phyloP scores from a whole-genome alignment of 1,140 invertebrate genomes.

The Formica selysi region DNA sequence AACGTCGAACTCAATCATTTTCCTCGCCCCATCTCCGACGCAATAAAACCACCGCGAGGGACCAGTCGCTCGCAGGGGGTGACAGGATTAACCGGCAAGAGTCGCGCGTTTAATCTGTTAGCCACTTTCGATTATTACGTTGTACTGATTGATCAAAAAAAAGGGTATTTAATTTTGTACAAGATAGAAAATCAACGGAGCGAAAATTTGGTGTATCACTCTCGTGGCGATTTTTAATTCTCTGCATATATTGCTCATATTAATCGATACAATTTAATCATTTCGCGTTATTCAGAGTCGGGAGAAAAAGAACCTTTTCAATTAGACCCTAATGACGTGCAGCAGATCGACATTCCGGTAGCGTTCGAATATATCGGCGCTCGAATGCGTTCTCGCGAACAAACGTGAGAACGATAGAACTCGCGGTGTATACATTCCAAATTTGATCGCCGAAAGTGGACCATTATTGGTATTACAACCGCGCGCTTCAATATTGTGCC shows the following conservation, averaged over 20 bases:
- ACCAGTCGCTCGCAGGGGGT: not conserved
- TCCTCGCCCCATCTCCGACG: constrained; percentile 21
- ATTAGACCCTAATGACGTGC: constrained; percentile 33
- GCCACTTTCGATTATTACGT: constrained; percentile 30
- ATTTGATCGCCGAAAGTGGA: constrained; percentile 61
- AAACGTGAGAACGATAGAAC: constrained; percentile 18
- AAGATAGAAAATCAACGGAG: not conserved
- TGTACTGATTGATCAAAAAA: not conserved
- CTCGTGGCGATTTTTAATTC: not conserved
- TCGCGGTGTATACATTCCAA: constrained; percentile 54
- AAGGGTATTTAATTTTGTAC: not conserved
- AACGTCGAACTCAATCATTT: constrained; percentile 45
- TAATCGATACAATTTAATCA: constrained; percentile 2
- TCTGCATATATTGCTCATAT: not conserved
- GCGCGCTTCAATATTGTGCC: constrained; percentile 62
- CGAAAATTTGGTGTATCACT: not conserved
- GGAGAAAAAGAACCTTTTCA: not conserved
- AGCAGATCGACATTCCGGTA: constrained; percentile 23
- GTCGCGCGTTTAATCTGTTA: constrained; percentile 23
- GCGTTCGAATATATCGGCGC: constrained; percentile 19
- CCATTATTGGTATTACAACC: constrained; percentile 61
- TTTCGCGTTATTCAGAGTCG: not conserved
- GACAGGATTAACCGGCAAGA: constrained; percentile 2
- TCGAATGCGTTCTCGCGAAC: constrained; percentile 10
- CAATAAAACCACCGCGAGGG: constrained; percentile 6